phyloP scores from a whole-genome alignment of 2,113 vertebrate species.

The Nansenia antarctica region DNA sequence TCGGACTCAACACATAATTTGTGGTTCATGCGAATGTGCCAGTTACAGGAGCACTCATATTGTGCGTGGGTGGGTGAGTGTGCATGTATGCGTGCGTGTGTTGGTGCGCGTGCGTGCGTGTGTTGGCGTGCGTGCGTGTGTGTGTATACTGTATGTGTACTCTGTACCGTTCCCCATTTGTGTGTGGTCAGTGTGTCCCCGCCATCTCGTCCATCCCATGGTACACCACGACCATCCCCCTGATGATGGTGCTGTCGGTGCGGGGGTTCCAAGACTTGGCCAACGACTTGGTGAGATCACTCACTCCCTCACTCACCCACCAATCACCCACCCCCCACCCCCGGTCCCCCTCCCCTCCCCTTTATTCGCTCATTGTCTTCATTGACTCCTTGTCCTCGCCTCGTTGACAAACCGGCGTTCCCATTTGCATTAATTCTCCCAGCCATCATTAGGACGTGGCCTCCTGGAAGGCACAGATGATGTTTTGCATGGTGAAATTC shows the following conservation, averaged over 20 bases:
- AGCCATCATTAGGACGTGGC: slow-evolving; percentile 66
- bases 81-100: slow-evolving; percentile 1
- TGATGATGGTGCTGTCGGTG: slow-evolving; percentile 79
- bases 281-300: slow-evolving; percentile 84
- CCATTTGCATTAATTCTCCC: slow-evolving; percentile 67
- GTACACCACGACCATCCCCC: slow-evolving; percentile 83
- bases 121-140: neutral
- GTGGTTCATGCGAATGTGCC: neutral
- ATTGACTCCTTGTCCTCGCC: slow-evolving; percentile 68
- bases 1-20: too few relatives aligned
- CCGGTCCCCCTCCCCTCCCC: neutral
- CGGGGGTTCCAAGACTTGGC: slow-evolving; percentile 83
- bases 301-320: neutral
- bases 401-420: slow-evolving; percentile 68
- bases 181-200: slow-evolving; percentile 77
- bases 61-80: slow-evolving; percentile 5
- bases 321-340: neutral
- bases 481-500: slow-evolving; percentile 72
- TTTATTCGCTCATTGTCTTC: slow-evolving; percentile 62
- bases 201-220: slow-evolving; percentile 88
- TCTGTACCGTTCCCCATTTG: neutral
- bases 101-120: neutral
- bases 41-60: too few relatives aligned
- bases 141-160: neutral
- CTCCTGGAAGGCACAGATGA: slow-evolving; percentile 62